A percentile compares a stretch with the other conserved stretches of the same genome.
These are phyloP conservation scores for Zaprionus obscuricornis DNA, from an alignment of 2,888 invertebrate genomes.

Conservation along the genomic window DNA sequence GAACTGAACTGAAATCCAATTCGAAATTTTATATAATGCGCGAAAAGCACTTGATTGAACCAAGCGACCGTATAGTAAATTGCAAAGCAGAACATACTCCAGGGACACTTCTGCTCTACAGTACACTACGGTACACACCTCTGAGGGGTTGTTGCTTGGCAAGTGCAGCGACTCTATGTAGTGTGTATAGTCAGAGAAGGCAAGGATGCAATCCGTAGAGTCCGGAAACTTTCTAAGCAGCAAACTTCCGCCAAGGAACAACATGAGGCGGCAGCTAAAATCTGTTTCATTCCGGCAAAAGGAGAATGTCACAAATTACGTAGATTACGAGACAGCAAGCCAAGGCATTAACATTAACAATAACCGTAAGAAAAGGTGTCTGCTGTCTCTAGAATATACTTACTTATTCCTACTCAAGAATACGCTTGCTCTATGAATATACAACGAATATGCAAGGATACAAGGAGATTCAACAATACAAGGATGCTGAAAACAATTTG, in stretches of 20 bases:
- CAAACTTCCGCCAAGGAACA: constrained; percentile 14
- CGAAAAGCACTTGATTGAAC: constrained; percentile 79
- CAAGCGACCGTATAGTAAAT: constrained; percentile 10
- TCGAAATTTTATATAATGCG: constrained; percentile 81
- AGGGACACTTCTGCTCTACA: constrained; percentile 43
- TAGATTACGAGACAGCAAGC: constrained; percentile 55
- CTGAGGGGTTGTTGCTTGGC: constrained; percentile 48
- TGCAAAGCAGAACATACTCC: constrained; percentile 41
- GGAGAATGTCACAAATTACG: constrained; percentile 35
- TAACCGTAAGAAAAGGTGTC: constrained; percentile 70
- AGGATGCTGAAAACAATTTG: constrained; percentile 57
- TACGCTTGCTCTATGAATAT: background rate
- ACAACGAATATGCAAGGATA: background rate
- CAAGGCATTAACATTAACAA: constrained; percentile 57
- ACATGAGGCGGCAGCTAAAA: constrained; percentile 56
- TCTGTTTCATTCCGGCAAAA: constrained; percentile 54
- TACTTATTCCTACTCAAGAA: constrained; percentile 7
- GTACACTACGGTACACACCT: background rate
- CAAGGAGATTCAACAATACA: too few species aligned
- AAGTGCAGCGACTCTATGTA: constrained; percentile 49
- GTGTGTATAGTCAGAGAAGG: constrained; percentile 2
- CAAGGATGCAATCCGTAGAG: constrained; percentile 34
- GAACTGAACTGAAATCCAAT: constrained; percentile 73
- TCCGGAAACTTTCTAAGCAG: constrained; percentile 42
- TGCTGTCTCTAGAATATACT: constrained; percentile 61